Percentiles rank a stretch among this genome's conserved stretches.
These are phyloP conservation scores for Mylabris sibirica DNA, from an alignment of 2,888 invertebrate species.

Conservation along the genomic window DNA sequence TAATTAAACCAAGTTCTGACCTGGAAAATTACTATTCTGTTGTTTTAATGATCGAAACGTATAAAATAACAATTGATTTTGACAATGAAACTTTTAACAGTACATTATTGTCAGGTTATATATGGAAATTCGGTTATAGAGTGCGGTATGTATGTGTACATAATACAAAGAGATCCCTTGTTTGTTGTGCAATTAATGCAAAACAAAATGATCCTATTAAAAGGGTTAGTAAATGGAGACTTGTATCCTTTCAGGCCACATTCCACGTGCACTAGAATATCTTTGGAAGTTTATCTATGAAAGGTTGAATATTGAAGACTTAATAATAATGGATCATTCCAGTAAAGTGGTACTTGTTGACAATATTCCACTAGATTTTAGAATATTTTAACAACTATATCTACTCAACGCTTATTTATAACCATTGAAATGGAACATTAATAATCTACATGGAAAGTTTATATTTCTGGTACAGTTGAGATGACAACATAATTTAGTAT, in stretches of 20 bases:
- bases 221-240: slow-evolving; percentile 1
- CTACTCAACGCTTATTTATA: neutral
- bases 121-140: neutral
- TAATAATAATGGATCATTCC: neutral
- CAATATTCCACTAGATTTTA: neutral
- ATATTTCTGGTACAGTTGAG: neutral
- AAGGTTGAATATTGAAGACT: slow-evolving; percentile 7
- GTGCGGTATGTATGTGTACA: neutral
- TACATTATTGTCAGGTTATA: neutral
- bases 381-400: neutral
- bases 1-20: slow-evolving; percentile 1
- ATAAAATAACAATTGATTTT: neutral
- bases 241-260: slow-evolving; percentile 6
- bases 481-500: neutral
- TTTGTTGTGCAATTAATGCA: slow-evolving; percentile 8
- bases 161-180: neutral
- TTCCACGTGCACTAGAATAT: slow-evolving; percentile 28
- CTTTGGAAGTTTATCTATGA: slow-evolving; percentile 19
- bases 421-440: neutral
- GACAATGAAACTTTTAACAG: neutral
- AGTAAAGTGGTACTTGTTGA: neutral
- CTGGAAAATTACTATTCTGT: neutral
- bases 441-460: neutral
- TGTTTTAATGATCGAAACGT: neutral
- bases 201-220: neutral